Percentiles rank a stretch among this genome's conserved stretches.
phyloP scores from a whole-genome alignment of 35 echinoderm and acorn worm species.

The Chiridota heheva region DNA sequence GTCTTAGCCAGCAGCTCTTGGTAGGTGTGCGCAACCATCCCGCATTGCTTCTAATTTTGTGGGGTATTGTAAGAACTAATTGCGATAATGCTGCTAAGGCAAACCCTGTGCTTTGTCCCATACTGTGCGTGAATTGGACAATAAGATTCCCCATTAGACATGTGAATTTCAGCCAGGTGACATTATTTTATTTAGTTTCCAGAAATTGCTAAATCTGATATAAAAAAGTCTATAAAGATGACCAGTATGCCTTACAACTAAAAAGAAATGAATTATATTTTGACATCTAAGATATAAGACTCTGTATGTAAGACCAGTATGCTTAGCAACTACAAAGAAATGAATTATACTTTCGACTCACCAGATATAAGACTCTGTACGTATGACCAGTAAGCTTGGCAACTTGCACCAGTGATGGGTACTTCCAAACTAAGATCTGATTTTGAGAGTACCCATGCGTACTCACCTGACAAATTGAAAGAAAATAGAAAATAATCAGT shows the following conservation, averaged over 20 bases:
- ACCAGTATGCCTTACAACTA: neutral
- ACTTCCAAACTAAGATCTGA: conserved; percentile 97
- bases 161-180: too few relatives aligned
- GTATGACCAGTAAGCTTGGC: conserved; percentile 92
- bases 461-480: conserved; percentile 61
- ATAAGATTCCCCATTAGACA: too few relatives aligned
- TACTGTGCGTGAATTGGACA: too few relatives aligned
- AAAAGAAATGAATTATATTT: neutral
- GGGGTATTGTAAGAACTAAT: too few relatives aligned
- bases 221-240: neutral
- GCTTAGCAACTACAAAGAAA: neutral
- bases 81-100: too few relatives aligned
- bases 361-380: conserved; percentile 84
- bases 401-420: conserved; percentile 92
- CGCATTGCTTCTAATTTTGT: too few relatives aligned
- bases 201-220: neutral
- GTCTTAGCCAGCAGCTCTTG: too few relatives aligned
- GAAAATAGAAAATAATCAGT: neutral
- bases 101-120: too few relatives aligned
- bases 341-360: conserved; percentile 45
- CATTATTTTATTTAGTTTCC: too few relatives aligned
- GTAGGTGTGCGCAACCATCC: too few relatives aligned
- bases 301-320: neutral
- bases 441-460: conserved; percentile 98
- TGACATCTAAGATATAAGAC: neutral